Evolutionary conservation across 2,888 invertebrate species (phyloP), one percentile per base, ranked within the genome.

Genomic region (Pristionchus fissidentatus): DNA sequence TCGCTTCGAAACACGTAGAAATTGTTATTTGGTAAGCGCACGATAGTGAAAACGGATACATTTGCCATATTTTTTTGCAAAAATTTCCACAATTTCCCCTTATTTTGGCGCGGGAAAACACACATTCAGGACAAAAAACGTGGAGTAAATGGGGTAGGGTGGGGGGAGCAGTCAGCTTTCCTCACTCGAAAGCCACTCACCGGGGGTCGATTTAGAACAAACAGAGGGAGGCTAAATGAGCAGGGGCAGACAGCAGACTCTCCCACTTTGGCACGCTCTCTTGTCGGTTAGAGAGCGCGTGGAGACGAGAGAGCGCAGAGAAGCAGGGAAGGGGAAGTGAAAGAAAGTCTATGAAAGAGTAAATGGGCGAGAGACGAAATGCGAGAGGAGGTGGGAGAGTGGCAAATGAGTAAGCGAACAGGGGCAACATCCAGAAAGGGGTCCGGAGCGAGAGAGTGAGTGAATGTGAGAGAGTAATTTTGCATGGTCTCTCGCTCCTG

Each of bases 201-300:
- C 38, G 70, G 70, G 70, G 32, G 70, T 70, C 70, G 70, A 70
- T 70, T 70, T 70, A 70, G 70, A 70, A 70, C 70, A 70, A 70
- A 70, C 70, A 70, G 41, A 35, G 35, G 29, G 26, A n/a, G 43
- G 70, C 70, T 70, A 70, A 70, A 70, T 70, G 70, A 70, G 70
- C 70, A 32, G n/a, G 13, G 10, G 55, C 7, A 19, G 55, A n/a
- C n/a, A n/a, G n/a, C n/a, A 13, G 55, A 15, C 3, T 55, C 41
- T 70, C 70, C 22, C 66, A n/a, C 35, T 66, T 66, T 38, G 22
- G 38, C n/a, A 1, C 3, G 70, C 29, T 29, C 10, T 38, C 19
- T 66, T 5, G 10, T 8, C 4, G n/a, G 70, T 41, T 43, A 70
- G 70, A 70, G 70, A 43, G n/a, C n/a, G n/a, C n/a, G n/a, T n/a